Conservation (phyloP, 2,888 invertebrate species). For the Drosophila ustulata region DNA sequence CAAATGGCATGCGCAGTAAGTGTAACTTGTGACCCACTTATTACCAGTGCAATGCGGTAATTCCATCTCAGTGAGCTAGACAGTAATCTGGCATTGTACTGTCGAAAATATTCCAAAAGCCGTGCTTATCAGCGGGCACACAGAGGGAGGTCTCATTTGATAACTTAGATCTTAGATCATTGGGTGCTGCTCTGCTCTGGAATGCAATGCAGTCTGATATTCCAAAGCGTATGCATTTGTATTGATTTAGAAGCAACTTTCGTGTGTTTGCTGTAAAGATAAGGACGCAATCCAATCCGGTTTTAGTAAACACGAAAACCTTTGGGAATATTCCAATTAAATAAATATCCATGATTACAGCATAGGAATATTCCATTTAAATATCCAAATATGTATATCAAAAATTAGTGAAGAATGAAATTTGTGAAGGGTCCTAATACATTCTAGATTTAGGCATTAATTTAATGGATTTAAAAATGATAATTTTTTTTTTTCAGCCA, state of each 20-base stretch:
- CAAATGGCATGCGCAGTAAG: conserved; percentile 85
- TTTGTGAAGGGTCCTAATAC: no score
- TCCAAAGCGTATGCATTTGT: neutral
- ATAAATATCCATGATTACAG: no score
- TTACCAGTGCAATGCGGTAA: conserved; percentile 20
- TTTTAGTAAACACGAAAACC: no score
- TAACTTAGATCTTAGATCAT: conserved; percentile 25
- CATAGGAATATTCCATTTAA: no score
- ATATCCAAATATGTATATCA: no score
- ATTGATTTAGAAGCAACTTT: neutral
- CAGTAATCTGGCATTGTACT: conserved; percentile 58
- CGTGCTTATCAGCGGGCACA: conserved; percentile 57
- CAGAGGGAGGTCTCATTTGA: conserved; percentile 38
- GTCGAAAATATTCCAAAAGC: conserved; percentile 48
- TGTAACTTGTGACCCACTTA: conserved; percentile 39
- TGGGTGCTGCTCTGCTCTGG: conserved; percentile 25
- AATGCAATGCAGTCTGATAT: conserved; percentile 3
- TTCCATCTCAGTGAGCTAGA: conserved; percentile 19
- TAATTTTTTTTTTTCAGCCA: conserved; percentile 84
- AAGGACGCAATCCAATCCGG: no score
- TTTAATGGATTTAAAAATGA: no score
- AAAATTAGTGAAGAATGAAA: no score
- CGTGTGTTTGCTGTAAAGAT: neutral
- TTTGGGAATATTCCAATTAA: no score
- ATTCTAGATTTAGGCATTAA: no score